Percentiles rank a stretch among this genome's conserved stretches.
phyloP scores from a whole-genome alignment of 2,113 vertebrate genomes.

The Phoenicopterus ruber region DNA sequence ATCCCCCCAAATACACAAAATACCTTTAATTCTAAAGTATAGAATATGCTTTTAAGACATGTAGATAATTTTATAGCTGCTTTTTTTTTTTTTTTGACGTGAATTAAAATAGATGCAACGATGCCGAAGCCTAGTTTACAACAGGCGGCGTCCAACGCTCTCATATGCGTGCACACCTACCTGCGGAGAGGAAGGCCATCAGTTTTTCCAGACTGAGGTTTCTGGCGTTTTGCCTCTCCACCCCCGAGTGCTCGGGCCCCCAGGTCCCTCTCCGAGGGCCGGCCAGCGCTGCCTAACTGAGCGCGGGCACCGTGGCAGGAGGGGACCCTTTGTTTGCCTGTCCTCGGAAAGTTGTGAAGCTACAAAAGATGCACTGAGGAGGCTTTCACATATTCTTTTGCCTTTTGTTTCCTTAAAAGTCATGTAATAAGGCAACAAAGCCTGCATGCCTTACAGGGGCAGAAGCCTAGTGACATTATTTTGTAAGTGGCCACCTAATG shows the following conservation, averaged over 20 bases:
- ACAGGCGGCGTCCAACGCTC: background rate
- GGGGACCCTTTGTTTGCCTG: slow-evolving; percentile 43
- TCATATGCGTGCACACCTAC: fast-evolving
- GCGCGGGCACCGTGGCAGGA: background rate
- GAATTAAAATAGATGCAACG: background rate
- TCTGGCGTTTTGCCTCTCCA: background rate
- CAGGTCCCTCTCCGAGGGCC: background rate
- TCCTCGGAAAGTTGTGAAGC: background rate
- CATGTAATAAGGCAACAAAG: slow-evolving; percentile 33
- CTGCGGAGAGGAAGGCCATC: too few relatives aligned
- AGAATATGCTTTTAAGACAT: background rate
- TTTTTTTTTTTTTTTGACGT: background rate
- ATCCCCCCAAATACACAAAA: fast-evolving
- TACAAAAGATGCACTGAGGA: slow-evolving; percentile 15
- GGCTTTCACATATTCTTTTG: background rate
- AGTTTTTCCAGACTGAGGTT: fast-evolving
- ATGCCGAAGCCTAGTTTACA: background rate
- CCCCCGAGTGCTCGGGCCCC: background rate
- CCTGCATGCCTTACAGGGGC: background rate
- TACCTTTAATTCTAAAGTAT: background rate
- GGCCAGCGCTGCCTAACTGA: background rate
- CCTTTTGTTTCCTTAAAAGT: slow-evolving; percentile 42
- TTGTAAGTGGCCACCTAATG: slow-evolving; percentile 11
- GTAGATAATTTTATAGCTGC: background rate
- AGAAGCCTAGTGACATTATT: background rate